A percentile compares a stretch with the other conserved stretches of the same genome.
phyloP scores from a whole-genome alignment of 2,797 vertebrate species.

The Sebastes umbrosus region DNA sequence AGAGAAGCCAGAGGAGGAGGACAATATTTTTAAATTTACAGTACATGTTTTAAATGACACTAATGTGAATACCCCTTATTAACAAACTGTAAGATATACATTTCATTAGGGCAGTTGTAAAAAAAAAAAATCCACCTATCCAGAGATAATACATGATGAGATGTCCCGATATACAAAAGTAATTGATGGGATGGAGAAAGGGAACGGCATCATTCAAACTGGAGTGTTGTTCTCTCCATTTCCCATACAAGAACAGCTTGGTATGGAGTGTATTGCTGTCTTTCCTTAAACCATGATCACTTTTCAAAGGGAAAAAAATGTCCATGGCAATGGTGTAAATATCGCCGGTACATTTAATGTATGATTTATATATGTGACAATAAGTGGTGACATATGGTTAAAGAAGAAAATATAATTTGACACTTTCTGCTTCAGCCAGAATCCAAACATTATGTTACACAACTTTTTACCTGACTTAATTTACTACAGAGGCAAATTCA shows the following conservation, averaged over 20 bases:
- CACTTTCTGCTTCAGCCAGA: neutral
- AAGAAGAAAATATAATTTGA: neutral
- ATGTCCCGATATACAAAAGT: neutral
- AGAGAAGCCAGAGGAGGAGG: neutral
- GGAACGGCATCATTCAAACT: rapidly evolving
- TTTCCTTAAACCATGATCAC: neutral
- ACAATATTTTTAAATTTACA: neutral
- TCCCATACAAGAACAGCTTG: too few relatives aligned
- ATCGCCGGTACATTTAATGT: neutral
- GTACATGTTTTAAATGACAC: neutral
- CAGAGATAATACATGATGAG: neutral
- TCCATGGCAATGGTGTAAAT: too few relatives aligned
- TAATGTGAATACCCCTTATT: neutral
- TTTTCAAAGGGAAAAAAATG: neutral
- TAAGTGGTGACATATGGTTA: neutral
- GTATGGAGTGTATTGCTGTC: too few relatives aligned
- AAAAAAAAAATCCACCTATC: too few relatives aligned
- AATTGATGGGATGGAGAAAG: neutral
- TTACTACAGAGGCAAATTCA: too few relatives aligned
- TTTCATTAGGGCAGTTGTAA: neutral
- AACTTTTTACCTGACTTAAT: too few relatives aligned
- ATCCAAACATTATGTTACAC: too few relatives aligned
- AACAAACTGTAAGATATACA: neutral
- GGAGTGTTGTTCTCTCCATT: too few relatives aligned
- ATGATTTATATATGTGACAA: neutral